Evolutionary conservation across 2,797 vertebrate species (phyloP).

Genomic region (Hapalemur alaotrensis): DNA sequence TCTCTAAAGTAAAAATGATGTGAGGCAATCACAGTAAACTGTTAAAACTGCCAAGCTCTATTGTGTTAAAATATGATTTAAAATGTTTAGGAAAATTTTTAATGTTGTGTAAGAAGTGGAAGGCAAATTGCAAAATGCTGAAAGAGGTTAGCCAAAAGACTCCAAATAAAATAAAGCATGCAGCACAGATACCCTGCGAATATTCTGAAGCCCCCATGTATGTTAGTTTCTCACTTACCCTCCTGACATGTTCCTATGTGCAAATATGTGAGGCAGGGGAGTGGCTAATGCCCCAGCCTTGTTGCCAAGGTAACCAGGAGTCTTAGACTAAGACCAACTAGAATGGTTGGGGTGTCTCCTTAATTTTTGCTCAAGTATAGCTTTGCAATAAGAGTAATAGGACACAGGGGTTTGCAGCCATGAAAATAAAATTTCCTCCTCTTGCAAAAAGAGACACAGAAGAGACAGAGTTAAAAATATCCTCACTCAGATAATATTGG

Average conservation of each 20-base stretch:
- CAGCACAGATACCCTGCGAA: not conserved
- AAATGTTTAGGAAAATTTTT: slow-evolving; percentile 56
- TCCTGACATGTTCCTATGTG: not conserved
- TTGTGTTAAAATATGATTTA: slow-evolving; percentile 61
- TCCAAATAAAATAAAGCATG: slow-evolving; percentile 17
- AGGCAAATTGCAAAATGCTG: slow-evolving; percentile 53
- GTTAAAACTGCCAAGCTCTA: slow-evolving; percentile 55
- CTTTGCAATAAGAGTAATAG: not conserved
- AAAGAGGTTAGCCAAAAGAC: slow-evolving; percentile 53
- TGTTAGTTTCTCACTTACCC: not conserved
- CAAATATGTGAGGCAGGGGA: not conserved
- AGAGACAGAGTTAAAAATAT: not conserved
- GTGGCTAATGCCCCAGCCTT: not conserved
- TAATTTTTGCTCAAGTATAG: not conserved
- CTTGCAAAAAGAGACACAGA: not conserved
- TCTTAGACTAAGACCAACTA: not conserved
- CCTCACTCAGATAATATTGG: not conserved
- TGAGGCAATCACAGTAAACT: slow-evolving; percentile 39
- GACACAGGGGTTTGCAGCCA: not conserved
- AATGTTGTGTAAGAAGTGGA: slow-evolving; percentile 45
- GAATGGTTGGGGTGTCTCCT: not conserved
- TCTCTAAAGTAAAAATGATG: slow-evolving; percentile 40
- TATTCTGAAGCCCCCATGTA: not conserved
- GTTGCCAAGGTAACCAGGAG: not conserved
- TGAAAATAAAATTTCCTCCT: not conserved